phyloP scores from a whole-genome alignment of 2,888 invertebrate species.

The Pachydiplax longipennis region DNA sequence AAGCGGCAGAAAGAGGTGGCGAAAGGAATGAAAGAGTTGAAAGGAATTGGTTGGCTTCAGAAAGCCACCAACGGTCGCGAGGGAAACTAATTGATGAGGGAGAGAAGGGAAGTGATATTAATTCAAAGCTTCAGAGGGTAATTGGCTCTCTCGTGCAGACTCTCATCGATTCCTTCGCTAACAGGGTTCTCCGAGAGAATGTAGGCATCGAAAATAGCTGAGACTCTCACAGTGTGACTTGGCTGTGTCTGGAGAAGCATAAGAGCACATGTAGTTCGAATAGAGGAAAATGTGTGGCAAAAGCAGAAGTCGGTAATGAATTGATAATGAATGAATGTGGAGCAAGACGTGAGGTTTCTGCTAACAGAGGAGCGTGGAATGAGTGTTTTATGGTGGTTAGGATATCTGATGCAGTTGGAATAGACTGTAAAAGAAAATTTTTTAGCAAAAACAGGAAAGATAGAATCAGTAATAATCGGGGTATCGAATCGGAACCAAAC shows the following conservation, averaged over 20 bases:
- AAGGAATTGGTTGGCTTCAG: not conserved
- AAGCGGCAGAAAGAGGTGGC: not conserved
- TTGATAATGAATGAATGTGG: not conserved
- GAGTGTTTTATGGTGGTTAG: too few relatives aligned
- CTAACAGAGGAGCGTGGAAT: too few relatives aligned
- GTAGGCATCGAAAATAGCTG: not conserved
- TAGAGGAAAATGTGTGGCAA: too few relatives aligned
- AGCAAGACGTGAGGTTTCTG: not conserved
- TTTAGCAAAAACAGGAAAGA: too few relatives aligned
- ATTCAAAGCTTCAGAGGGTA: constrained; percentile 38
- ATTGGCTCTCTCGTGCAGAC: constrained; percentile 8
- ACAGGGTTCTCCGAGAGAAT: not conserved
- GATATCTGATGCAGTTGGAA: too few relatives aligned
- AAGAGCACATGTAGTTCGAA: too few relatives aligned
- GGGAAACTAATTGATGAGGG: constrained; percentile 37
- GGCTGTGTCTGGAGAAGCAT: not conserved
- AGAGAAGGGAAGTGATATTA: constrained; percentile 24
- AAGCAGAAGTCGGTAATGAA: not conserved
- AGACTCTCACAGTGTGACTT: not conserved
- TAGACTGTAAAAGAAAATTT: too few relatives aligned
- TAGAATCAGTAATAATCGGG: too few relatives aligned
- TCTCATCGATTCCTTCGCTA: not conserved
- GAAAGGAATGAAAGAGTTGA: not conserved
- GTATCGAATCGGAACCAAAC: too few relatives aligned
- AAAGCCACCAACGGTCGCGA: constrained; percentile 37